Evolutionary conservation across 2,797 vertebrate species (phyloP), one percentile per base, ranked within the genome.

Genomic region (Anisognathus igniventris): DNA sequence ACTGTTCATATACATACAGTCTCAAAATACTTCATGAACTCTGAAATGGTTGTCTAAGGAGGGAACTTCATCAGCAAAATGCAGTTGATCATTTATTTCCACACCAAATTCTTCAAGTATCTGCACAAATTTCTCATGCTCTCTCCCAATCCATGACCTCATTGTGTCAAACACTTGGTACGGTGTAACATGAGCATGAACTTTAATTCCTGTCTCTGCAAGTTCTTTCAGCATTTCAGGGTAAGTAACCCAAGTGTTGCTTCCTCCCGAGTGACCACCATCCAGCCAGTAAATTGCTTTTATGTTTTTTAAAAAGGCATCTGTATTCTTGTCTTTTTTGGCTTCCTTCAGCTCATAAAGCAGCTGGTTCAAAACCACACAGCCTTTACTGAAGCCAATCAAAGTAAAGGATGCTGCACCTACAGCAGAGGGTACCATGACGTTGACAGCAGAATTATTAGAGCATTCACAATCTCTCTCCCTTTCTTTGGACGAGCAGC

Each of bases 341-440:
- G 99, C 99, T 75, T 98, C 98, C 23, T 98, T 98, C 83, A 99
- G 96, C 98, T 99, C 99, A 91, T 99, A 98, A 74, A 99, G 98
- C 90, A 99, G 98, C 96, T 99, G 99, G 97, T 99, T 99, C 89
- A 99, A 98, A 95, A 99, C 99, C 96, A 99, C 99, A 58, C 99
- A 99, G 66, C 99, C 99, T 98, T 99, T 99, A 96, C 99, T 99
- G 98, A 99, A 99, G 92, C 99, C 99, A 96, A 99, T 98, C 97
- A 99, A 96, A 31, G 97, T 98, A 91, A 99, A 98, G 0, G 98
- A 98, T 10, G 97, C 98, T n/a, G 97, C 96, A 83, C 80, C 96
- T 75, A 95, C 93, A 79, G 97, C 79, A 84, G 98, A 97, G 0
- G 97, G 98, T 21, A 96, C 78, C 88, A 92, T 30, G 76, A 97